Evolutionary conservation across 1,140 invertebrate genomes (phyloP).

Genomic region (Chrysomallon squamiferum): DNA sequence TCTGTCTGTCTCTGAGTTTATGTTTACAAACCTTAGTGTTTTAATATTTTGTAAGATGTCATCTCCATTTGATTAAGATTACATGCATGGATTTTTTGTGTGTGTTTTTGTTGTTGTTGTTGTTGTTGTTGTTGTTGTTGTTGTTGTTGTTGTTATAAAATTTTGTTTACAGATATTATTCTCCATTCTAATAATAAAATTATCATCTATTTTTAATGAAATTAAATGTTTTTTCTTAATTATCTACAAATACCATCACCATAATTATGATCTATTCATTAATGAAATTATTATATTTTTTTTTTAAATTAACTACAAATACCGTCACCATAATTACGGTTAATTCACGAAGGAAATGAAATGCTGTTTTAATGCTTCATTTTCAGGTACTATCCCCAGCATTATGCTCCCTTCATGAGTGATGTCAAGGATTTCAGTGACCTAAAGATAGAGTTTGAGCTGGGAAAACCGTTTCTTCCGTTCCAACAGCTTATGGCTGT

Average conservation of each 20-base stretch:
- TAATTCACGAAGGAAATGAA: too few species aligned
- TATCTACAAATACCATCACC: too few species aligned
- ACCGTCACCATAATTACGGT: too few species aligned
- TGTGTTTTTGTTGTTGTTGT: too few species aligned
- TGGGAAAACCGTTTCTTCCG: conserved; percentile 88
- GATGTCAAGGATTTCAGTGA: conserved; percentile 82
- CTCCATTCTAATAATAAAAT: not conserved
- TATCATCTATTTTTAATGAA: not conserved
- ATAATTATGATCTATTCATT: too few species aligned
- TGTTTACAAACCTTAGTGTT: not conserved
- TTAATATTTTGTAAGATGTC: not conserved
- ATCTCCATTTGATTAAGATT: not conserved
- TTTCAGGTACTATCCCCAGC: conserved; percentile 81
- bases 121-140: too few species aligned
- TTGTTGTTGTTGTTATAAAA: not conserved
- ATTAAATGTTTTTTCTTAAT: not conserved
- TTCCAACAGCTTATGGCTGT: conserved; percentile 95
- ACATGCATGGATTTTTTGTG: not conserved
- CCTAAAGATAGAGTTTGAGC: conserved; percentile 74
- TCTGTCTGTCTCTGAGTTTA: not conserved
- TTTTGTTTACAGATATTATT: not conserved
- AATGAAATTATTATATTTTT: not conserved
- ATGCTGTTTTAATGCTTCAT: too few species aligned
- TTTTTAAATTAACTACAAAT: too few species aligned
- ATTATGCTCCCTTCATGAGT: conserved; percentile 95